A percentile compares a stretch with the other conserved stretches of the same genome.
Evolutionary conservation across 2,888 invertebrate genomes (phyloP).

Genomic region (Polyommatus icarus): DNA sequence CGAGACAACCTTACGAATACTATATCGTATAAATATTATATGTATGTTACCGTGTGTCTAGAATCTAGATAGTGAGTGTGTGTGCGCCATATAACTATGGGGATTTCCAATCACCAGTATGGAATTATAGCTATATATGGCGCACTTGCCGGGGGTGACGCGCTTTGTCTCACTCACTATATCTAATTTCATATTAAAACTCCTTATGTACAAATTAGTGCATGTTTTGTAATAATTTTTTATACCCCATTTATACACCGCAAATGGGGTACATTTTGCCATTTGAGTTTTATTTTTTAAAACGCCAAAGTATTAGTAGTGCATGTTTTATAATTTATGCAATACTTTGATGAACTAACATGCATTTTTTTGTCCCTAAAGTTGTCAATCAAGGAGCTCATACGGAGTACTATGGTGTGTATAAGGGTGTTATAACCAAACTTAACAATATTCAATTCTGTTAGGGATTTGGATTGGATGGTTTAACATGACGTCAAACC

Average conservation of each 20-base stretch:
- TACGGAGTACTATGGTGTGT: constrained; percentile 73
- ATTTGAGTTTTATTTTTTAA: background rate
- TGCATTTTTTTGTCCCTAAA: constrained; percentile 59
- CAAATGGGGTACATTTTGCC: background rate
- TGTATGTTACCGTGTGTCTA: too few relatives aligned
- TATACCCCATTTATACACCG: background rate
- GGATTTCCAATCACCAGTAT: too few relatives aligned
- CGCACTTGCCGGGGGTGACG: too few relatives aligned
- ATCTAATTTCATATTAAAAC: background rate
- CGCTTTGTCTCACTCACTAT: background rate
- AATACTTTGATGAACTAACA: constrained; percentile 41
- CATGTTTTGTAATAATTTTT: constrained; percentile 15
- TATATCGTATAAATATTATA: too few relatives aligned
- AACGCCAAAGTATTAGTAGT: constrained; percentile 16
- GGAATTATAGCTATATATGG: too few relatives aligned
- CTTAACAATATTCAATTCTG: background rate
- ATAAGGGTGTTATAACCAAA: constrained; percentile 42
- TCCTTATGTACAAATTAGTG: constrained; percentile 24
- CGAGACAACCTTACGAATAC: too few relatives aligned
- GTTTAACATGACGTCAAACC: too few relatives aligned
- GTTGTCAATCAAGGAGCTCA: constrained; percentile 70
- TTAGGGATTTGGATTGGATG: too few relatives aligned
- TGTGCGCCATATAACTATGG: too few relatives aligned
- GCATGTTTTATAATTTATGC: constrained; percentile 27
- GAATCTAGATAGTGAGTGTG: too few relatives aligned